Evolutionary conservation across 2,113 vertebrate species (phyloP).

Genomic region (Nasalis larvatus): DNA sequence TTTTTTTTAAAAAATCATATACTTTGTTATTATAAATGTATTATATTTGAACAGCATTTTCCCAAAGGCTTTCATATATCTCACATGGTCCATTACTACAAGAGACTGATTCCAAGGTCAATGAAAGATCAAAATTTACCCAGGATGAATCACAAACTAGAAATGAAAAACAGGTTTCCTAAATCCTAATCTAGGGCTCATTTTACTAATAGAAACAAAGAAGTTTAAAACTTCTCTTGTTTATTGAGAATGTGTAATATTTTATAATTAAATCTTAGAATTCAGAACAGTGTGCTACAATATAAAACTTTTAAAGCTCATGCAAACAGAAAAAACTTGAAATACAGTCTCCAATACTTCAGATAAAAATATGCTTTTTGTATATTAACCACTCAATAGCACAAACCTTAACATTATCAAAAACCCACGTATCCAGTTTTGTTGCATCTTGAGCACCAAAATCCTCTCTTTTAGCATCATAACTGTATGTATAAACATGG

Average conservation of each 20-base stretch:
- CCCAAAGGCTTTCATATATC: background rate
- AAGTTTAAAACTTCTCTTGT: background rate
- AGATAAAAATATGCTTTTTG: background rate
- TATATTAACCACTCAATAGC: background rate
- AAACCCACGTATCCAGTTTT: slow-evolving; percentile 95
- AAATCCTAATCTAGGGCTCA: background rate
- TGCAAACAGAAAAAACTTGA: background rate
- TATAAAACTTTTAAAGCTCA: background rate
- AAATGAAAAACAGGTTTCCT: background rate
- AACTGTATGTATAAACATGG: slow-evolving; percentile 91
- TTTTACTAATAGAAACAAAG: background rate
- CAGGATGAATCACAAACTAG: background rate
- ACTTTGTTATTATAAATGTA: background rate
- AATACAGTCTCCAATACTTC: background rate
- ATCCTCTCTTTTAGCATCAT: slow-evolving; percentile 90
- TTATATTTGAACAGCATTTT: background rate
- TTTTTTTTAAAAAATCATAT: background rate
- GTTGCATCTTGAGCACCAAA: slow-evolving; percentile 94
- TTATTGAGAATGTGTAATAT: background rate
- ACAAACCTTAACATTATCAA: slow-evolving; percentile 93
- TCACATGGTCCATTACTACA: background rate
- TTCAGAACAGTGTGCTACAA: background rate
- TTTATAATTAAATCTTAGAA: background rate
- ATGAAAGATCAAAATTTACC: background rate
- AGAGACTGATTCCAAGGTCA: background rate